Evolutionary conservation across 2,797 vertebrate species (phyloP).

Genomic region (Neostethus bicornis): DNA sequence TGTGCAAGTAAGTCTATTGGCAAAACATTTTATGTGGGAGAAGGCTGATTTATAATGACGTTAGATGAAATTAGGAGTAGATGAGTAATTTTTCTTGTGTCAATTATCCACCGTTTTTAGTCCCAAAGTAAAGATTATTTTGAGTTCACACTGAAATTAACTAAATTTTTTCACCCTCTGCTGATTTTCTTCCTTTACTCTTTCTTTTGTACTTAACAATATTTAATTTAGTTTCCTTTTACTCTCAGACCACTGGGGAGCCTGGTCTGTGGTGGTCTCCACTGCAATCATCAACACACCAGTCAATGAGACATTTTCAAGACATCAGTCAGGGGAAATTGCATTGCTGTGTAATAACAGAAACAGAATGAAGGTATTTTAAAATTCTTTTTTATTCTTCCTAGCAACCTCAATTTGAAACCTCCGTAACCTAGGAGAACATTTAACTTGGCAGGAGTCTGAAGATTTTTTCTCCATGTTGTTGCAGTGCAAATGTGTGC

Average conservation of each 20-base stretch:
- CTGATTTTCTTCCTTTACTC: slow-evolving; percentile 29
- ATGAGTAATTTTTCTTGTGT: slow-evolving; percentile 32
- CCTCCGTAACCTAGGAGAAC: slow-evolving; percentile 24
- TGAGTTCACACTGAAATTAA: not conserved
- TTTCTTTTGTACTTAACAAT: slow-evolving; percentile 22
- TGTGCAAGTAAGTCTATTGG: slow-evolving; percentile 38
- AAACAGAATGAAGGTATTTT: slow-evolving; percentile 20
- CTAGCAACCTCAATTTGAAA: slow-evolving; percentile 5
- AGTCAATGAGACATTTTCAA: slow-evolving; percentile 43
- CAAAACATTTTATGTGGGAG: slow-evolving; percentile 24
- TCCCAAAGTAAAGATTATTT: slow-evolving; percentile 14
- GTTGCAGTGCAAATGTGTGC: slow-evolving; percentile 18
- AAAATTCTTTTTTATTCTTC: slow-evolving; percentile 15
- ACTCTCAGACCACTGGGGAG: slow-evolving; percentile 14
- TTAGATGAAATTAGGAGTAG: slow-evolving; percentile 40
- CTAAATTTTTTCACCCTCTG: slow-evolving; percentile 8
- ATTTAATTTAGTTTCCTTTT: slow-evolving; percentile 45
- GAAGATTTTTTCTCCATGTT: not conserved
- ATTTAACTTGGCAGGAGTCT: slow-evolving; percentile 3
- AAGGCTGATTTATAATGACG: slow-evolving; percentile 33
- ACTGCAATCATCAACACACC: slow-evolving; percentile 43
- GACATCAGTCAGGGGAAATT: slow-evolving; percentile 54
- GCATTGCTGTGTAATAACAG: slow-evolving; percentile 29
- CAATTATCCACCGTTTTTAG: slow-evolving; percentile 27
- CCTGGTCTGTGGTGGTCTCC: slow-evolving; percentile 29